Evolutionary conservation across 2,888 invertebrate species (phyloP), one percentile per base, ranked within the genome.

Genomic region (Tromatobia lineatoria): DNA sequence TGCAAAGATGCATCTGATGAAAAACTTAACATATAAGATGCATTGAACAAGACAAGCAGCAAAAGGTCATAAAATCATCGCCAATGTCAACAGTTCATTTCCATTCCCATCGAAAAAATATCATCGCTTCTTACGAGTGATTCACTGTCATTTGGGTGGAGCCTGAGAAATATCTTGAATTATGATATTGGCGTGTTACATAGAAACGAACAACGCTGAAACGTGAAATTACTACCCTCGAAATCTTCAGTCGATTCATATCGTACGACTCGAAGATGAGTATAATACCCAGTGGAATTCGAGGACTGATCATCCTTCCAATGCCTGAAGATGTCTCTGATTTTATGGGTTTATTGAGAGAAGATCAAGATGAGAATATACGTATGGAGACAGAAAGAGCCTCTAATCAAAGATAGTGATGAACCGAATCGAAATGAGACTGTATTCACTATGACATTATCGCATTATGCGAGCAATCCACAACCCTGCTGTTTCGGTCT

Each of bases 401-500:
- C 93, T 93, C 91, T 93, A 93, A 93, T 93, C 93, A 93, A 92
- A 92, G 91, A 91, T 91, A 90, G 92, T 91, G 92, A 92, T 87
- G 92, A 92, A 87, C 87, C 20, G 15, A 52, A 54, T 3, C 64
- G 54, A 70, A 42, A 54, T 59, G 61, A 71, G 42, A 87, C 88
- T 89, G 89, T 90, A 90, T 91, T 89, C 66, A 90, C 88, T 89
- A 90, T 87, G 89, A 87, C 90, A 92, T 92, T 91, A 92, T 90
- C 89, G 89, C 87, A 92, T 93, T 92, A 92, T 91, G 88, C 87
- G 73, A 86, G 86, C 86, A 66, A 69, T 66, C 75, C 74, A 2
- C 76, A 74, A 70, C 71, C 75, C 75, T 71, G 80, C 70, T 80
- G 81, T 79, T 87, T 67, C 73, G 42, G 25, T 70, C 15, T 47